Base-by-base conservation (phyloP, 2,888 invertebrate genomes). In the Lepidonotus clava region DNA sequence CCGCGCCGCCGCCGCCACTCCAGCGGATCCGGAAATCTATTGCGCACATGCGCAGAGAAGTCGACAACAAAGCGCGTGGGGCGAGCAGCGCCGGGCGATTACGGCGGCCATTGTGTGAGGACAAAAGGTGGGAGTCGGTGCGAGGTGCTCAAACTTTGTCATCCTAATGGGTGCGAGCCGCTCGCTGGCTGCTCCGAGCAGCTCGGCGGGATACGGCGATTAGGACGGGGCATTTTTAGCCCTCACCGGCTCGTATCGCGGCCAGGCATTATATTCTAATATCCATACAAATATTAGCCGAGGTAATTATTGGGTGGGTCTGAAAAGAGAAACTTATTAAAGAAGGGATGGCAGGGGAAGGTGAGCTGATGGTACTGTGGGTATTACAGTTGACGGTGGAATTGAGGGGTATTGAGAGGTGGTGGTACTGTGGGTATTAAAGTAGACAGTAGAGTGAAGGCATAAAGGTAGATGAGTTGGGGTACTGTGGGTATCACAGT, bases 1-100 rank as follows among this genome's bases (percentile, higher is more conserved):
- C 61, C 11, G 28, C 11, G 8, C 61, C 4, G 28, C 28, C 11
- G 24, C 61, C 61, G 21, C 61, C 71, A 71, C 71, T 71, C 71
- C 36, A 71, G 80, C 80, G 80, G 80, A 80, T 46, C 80, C 80
- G 80, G 80, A 80, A 80, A 80, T 80, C 46, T 80, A 80, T 80
- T 80, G 80, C 46, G 46, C 51, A 51, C 80, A 51, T 80, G 80
- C 80, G 80, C 80, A 80, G 80, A 80, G 80, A 51, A 28, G 80
- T 18, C 80, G 46, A 41, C 51, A 80, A 80, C 80, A 80, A 80
- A 80, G 51, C 46, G 80, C 6, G n/a, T 5, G 80, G 32, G 80
- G 24, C 46, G 28, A 41, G 46, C 80, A 34, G 51, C 80, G 80
- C 41, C 80, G 28, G 80, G 80, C 80, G 80, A 80, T 80, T 80